A percentile compares a stretch with the other conserved stretches of the same genome.
phyloP scores from a whole-genome alignment of 2,888 invertebrate species.

The Hemithea aestivaria region DNA sequence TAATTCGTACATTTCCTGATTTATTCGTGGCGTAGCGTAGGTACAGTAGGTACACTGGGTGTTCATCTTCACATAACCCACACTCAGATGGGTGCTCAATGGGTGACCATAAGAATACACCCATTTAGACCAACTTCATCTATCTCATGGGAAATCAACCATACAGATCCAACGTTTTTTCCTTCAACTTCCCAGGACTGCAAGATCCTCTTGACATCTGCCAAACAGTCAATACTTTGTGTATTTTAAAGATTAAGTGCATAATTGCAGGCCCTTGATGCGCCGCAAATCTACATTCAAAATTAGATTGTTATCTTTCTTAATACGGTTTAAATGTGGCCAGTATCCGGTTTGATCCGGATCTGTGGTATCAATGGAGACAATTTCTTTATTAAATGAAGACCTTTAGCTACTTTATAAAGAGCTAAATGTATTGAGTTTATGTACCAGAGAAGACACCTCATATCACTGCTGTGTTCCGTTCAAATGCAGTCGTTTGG shows the following conservation, averaged over 20 bases:
- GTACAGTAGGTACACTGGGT: too few relatives aligned
- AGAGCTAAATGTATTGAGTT: constrained; percentile 23
- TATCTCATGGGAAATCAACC: constrained; percentile 3
- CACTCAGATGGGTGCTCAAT: too few relatives aligned
- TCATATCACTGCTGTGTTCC: too few relatives aligned
- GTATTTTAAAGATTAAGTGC: constrained; percentile 9
- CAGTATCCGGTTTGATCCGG: constrained; percentile 12
- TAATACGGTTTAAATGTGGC: constrained; percentile 49
- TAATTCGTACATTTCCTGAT: too few relatives aligned
- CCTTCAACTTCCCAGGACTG: constrained; percentile 10
- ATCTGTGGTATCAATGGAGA: constrained; percentile 14
- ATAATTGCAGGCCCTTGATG: constrained; percentile 9
- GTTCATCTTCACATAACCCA: too few relatives aligned
- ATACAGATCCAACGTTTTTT: neutral
- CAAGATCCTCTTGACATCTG: constrained; percentile 15
- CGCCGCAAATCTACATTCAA: constrained; percentile 56
- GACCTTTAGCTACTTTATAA: constrained; percentile 17
- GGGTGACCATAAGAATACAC: too few relatives aligned
- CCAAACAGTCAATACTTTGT: constrained; percentile 3
- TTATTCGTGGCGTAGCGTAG: too few relatives aligned
- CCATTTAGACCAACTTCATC: too few relatives aligned
- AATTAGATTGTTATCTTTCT: constrained; percentile 67
- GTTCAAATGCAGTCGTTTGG: too few relatives aligned
- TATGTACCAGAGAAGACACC: too few relatives aligned
- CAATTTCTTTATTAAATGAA: constrained; percentile 26